phyloP scores from a whole-genome alignment of 2,888 invertebrate genomes.

The Seira ritae region DNA sequence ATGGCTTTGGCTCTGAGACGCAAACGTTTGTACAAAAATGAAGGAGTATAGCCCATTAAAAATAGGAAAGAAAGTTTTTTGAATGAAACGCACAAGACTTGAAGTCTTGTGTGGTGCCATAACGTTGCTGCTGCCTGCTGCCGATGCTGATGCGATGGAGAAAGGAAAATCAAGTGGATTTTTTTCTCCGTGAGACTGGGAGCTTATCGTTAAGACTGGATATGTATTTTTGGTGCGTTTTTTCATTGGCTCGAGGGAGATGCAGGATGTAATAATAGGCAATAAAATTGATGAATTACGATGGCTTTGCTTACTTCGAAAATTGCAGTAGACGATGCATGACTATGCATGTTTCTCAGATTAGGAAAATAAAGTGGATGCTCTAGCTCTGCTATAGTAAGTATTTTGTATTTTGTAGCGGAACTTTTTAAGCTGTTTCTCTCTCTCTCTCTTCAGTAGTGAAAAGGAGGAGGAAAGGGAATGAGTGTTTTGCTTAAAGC shows the following conservation, averaged over 20 bases:
- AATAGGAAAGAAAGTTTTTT: not conserved
- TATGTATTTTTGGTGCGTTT: not conserved
- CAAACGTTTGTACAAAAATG: not conserved
- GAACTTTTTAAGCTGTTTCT: not conserved
- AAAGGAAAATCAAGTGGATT: too few relatives aligned
- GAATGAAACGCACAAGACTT: too few relatives aligned
- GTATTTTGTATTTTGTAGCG: not conserved
- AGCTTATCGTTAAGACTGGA: not conserved
- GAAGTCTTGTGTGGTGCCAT: too few relatives aligned
- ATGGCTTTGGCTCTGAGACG: too few relatives aligned
- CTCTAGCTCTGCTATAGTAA: not conserved
- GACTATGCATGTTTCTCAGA: conserved; percentile 16
- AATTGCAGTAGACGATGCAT: conserved; percentile 20
- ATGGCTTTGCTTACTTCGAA: conserved; percentile 34
- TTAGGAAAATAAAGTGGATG: conserved; percentile 7
- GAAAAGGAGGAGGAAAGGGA: conserved; percentile 3
- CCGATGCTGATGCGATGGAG: too few relatives aligned
- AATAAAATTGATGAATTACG: conserved; percentile 62
- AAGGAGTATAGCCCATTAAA: not conserved
- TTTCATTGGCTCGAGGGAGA: conserved; percentile 41
- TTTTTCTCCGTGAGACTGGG: not conserved
- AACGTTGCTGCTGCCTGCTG: too few relatives aligned
- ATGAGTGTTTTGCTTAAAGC: not conserved
- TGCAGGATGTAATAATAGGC: conserved; percentile 62
- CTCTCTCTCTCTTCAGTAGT: not conserved